A percentile compares a stretch with the other conserved stretches of the same genome.
These are phyloP conservation scores for Tapirus indicus DNA, from an alignment of 2,797 vertebrate species.

Conservation along the genomic window DNA sequence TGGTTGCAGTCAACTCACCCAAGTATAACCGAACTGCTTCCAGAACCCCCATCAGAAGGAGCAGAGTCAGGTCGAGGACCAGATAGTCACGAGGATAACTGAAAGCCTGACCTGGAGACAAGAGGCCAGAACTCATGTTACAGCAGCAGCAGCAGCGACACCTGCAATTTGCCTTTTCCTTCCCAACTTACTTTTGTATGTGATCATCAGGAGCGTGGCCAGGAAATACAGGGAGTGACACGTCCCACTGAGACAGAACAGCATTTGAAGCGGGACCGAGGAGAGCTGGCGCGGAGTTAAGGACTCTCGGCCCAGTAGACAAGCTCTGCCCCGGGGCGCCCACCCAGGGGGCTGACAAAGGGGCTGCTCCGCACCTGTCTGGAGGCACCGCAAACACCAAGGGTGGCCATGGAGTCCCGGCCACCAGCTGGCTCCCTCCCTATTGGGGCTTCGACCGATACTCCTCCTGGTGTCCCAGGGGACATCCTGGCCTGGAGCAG, in stretches of 20 bases:
- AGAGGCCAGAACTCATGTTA: neutral
- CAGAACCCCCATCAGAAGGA: conserved; percentile 90
- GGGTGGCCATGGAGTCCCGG: neutral
- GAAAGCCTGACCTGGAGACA: conserved; percentile 89
- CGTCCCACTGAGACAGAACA: conserved; percentile 87
- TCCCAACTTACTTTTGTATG: conserved; percentile 92
- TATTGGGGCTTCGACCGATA: neutral
- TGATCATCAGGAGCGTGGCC: conserved; percentile 89
- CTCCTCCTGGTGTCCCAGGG: neutral
- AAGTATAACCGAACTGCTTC: conserved; percentile 88
- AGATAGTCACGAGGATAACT: conserved; percentile 89
- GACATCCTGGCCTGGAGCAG: too few species aligned
- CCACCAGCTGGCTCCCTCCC: fast-evolving
- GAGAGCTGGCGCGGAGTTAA: conserved; percentile 89
- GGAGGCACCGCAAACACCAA: fast-evolving
- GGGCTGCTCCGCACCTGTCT: neutral
- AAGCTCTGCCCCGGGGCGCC: fast-evolving
- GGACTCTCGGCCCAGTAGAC: neutral
- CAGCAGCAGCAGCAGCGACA: fast-evolving
- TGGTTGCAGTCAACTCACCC: conserved; percentile 86
- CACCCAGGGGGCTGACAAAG: neutral
- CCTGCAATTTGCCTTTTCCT: fast-evolving
- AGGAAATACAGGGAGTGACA: conserved; percentile 91
- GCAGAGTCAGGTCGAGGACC: conserved; percentile 89
- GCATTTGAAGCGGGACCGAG: conserved; percentile 90